phyloP scores from a whole-genome alignment of 2,797 vertebrate genomes.

The Hippocampus kuda region DNA sequence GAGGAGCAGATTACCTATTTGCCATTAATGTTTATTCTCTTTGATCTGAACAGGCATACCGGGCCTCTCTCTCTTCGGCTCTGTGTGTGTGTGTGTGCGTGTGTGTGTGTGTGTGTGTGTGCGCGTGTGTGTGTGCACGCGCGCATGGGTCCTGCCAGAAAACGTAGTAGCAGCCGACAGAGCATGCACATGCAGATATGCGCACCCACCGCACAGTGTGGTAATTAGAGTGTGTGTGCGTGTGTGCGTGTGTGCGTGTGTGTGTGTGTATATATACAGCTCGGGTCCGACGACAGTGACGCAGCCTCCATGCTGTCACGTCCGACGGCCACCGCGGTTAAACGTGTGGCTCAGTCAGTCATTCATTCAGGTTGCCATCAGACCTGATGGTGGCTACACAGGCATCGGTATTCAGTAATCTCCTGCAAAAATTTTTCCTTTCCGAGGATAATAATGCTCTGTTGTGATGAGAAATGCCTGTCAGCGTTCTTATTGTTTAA shows the following conservation, averaged over 20 bases:
- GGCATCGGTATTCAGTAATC: not conserved
- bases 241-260: not conserved
- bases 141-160: constrained; percentile 18
- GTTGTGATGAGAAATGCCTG: no score
- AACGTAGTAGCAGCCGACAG: constrained; percentile 26
- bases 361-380: constrained; percentile 40
- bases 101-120: constrained; percentile 3
- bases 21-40: constrained; percentile 75
- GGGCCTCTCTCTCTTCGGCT: constrained; percentile 5
- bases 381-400: not conserved
- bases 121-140: not conserved
- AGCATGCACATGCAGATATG: constrained; percentile 23
- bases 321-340: constrained; percentile 41
- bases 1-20: constrained; percentile 73
- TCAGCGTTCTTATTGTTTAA: no score
- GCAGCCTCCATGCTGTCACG: constrained; percentile 24
- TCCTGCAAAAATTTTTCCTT: not conserved
- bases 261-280: constrained; percentile 4
- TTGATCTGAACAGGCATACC: constrained; percentile 65
- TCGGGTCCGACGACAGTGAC: constrained; percentile 40
- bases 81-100: constrained; percentile 6
- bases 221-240: constrained; percentile 27
- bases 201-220: constrained; percentile 35
- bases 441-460: not conserved
- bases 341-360: constrained; percentile 55